Base-by-base conservation (phyloP, 2,888 invertebrate species). In the Thyatira batis region DNA sequence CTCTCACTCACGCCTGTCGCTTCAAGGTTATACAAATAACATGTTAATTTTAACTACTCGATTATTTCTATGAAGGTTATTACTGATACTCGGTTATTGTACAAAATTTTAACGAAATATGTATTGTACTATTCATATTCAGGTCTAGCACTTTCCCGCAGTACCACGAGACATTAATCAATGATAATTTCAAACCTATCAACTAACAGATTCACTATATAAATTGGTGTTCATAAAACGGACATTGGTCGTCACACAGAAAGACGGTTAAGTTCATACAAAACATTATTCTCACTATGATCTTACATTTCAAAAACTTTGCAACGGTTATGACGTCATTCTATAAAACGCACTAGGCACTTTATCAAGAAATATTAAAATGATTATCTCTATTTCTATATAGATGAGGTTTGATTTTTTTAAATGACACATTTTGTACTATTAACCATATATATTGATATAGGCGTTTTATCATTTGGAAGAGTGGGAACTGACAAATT, bases 21-120 rank as follows among this genome's bases (percentile, higher is more conserved):
- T 44, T 50, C 33, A 52, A 45, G 49, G 39, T 8, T 25, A 51
- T 46, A 50, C 55, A 50, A 53, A 59, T 60, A 61, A 67, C 60
- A 66, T 62, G 58, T 65, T 52, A 54, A 53, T 58, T 51, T 62
- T 57, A 63, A 53, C 67, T 69, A 69, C 54, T 60, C 60, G 61
- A 65, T 65, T 61, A 61, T 63, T 53, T 54, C 48, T 43, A 30
- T 51, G 28, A 25, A 45, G 30, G 30, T n/a, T 27, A 45, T 44
- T 51, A 48, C 43, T 9, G 17, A 46, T 63, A 60, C 57, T 58
- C 52, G 57, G 55, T 60, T 59, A 52, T 65, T 66, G 66, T 66
- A 68, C 60, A 65, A 63, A 59, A 59, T 46, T 30, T 57, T 57
- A 53, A 54, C 61, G 55, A 59, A 57, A 48, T 56, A 55, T 57